These are phyloP conservation scores for Cichlasoma orientale DNA, from an alignment of 2,797 vertebrate genomes.

Conservation along the genomic window DNA sequence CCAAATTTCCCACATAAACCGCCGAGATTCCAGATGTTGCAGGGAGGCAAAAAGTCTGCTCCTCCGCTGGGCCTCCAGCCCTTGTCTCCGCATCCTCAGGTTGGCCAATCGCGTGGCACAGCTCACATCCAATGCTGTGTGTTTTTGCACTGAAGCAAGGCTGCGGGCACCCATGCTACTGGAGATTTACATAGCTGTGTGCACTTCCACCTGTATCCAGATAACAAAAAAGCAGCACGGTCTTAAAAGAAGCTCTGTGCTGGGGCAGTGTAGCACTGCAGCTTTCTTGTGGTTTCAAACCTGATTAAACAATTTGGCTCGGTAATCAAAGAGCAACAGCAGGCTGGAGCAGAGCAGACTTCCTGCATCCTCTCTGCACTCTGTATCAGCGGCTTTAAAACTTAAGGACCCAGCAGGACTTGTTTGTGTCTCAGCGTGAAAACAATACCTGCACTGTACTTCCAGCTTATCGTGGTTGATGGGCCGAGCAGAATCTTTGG, in stretches of 20 bases:
- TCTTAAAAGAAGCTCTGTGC: conserved; percentile 60
- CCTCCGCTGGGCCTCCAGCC: conserved; percentile 15
- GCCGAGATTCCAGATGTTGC: conserved; percentile 73
- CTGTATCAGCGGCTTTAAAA: conserved; percentile 43
- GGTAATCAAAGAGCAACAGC: conserved; percentile 72
- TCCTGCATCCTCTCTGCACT: conserved; percentile 60
- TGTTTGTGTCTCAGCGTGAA: conserved; percentile 65
- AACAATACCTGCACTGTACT: conserved; percentile 64
- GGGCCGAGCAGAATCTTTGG: conserved; percentile 40
- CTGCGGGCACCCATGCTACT: conserved; percentile 29
- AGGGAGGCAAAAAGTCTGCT: conserved; percentile 46
- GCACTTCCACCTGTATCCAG: conserved; percentile 57
- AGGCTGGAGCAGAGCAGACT: conserved; percentile 60
- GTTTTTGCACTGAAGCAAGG: conserved; percentile 40
- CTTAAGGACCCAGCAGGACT: conserved; percentile 51
- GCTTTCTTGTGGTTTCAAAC: conserved; percentile 75
- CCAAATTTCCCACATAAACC: conserved; percentile 66
- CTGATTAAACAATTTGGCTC: conserved; percentile 78
- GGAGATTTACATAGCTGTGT: conserved; percentile 53
- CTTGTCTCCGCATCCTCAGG: conserved; percentile 19
- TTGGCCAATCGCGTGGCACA: conserved; percentile 25
- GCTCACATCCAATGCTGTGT: conserved; percentile 54
- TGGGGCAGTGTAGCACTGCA: conserved; percentile 53
- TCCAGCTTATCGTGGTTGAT: conserved; percentile 52
- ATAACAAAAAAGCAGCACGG: conserved; percentile 35